phyloP scores from a whole-genome alignment of 2,113 vertebrate genomes.

The Seriola aureovittata region DNA sequence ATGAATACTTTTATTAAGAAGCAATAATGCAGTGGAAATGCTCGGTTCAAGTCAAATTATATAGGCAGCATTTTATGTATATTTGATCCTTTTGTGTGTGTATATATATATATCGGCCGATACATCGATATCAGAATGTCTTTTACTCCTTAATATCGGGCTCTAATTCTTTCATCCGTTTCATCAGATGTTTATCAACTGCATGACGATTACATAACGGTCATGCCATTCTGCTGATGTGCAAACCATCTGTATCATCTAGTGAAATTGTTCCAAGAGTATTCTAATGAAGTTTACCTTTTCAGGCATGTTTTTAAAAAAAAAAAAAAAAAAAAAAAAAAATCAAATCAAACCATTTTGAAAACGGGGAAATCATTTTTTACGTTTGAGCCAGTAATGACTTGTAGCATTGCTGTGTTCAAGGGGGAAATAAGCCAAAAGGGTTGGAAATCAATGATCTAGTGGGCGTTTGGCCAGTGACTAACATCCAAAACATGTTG shows the following conservation, averaged over 20 bases:
- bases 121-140: no score
- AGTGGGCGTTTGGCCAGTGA: not conserved
- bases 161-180: conserved; percentile 3
- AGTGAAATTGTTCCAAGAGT: not conserved
- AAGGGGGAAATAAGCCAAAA: not conserved
- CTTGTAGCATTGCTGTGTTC: not conserved
- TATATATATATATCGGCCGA: no score
- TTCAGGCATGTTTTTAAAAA: not conserved
- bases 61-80: no score
- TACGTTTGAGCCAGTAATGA: not conserved
- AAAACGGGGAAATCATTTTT: not conserved
- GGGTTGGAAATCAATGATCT: not conserved
- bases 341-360: not conserved
- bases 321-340: not conserved
- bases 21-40: no score
- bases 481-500: not conserved
- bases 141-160: no score
- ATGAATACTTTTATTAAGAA: no score
- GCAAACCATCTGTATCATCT: not conserved
- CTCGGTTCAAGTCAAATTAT: no score
- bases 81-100: no score
- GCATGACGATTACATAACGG: conserved; percentile 4
- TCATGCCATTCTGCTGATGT: not conserved
- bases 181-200: conserved; percentile 7
- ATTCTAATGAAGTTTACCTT: not conserved